Percentiles rank a stretch among this genome's conserved stretches.
These are phyloP conservation scores for Anthopleura xanthogrammica DNA, from an alignment of 92 coral and sea anemone species.

Conservation along the genomic window DNA sequence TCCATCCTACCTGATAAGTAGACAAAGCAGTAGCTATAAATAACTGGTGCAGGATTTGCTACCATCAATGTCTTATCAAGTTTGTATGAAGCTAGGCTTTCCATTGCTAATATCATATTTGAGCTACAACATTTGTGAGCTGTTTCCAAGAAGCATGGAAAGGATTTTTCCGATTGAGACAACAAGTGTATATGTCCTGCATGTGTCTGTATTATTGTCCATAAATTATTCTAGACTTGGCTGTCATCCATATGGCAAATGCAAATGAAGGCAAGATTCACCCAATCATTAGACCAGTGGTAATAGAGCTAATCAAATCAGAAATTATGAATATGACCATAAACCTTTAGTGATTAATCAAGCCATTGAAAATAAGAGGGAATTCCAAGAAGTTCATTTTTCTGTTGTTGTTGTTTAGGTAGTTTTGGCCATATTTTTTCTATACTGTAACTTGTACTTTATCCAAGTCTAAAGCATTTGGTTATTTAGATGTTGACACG, in stretches of 20 bases:
- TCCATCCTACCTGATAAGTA: conserved; percentile 38
- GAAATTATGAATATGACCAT: not conserved
- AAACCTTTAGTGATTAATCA: not conserved
- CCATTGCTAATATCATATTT: conserved; percentile 8
- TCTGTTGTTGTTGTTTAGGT: not conserved
- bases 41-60: not conserved
- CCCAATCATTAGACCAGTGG: not conserved
- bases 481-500: too few species aligned
- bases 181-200: not conserved
- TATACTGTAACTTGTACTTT: too few species aligned
- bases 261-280: not conserved
- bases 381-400: too few species aligned
- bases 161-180: too few species aligned
- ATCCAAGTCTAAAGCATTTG: too few species aligned
- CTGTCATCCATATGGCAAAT: not conserved
- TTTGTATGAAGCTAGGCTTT: not conserved
- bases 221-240: not conserved
- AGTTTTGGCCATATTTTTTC: too few species aligned
- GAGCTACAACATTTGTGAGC: not conserved
- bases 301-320: not conserved
- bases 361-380: not conserved
- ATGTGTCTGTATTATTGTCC: not conserved
- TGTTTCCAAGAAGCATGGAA: not conserved
- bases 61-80: not conserved
- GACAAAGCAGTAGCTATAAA: conserved; percentile 46